Evolutionary conservation across 2,888 invertebrate genomes (phyloP).

Genomic region (Odontocolon sp.): DNA sequence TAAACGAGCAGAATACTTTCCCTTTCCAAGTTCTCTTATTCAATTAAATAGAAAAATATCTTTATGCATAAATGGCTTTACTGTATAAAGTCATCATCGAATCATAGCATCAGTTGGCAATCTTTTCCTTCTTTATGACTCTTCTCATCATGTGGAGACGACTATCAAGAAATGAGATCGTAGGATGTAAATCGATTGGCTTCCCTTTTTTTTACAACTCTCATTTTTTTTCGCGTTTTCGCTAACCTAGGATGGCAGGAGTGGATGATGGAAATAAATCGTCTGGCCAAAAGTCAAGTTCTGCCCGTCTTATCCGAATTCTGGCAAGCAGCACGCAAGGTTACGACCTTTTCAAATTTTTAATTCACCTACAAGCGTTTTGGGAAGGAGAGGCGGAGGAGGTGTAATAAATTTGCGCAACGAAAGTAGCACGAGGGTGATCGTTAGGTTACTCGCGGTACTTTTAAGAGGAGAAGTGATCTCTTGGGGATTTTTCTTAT

Average conservation of each 20-base stretch:
- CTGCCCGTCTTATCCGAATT: background rate
- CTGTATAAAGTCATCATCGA: no score
- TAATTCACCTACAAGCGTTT: conserved; percentile 50
- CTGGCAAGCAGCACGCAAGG: background rate
- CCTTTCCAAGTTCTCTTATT: no score
- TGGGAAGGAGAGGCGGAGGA: background rate
- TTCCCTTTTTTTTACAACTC: background rate
- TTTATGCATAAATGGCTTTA: no score
- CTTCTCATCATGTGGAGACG: no score
- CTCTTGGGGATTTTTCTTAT: conserved; percentile 49
- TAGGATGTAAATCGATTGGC: no score
- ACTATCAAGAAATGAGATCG: no score
- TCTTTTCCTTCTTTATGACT: no score
- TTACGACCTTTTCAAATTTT: conserved; percentile 28
- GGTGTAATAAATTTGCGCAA: conserved; percentile 45
- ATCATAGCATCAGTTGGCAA: no score
- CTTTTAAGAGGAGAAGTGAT: conserved; percentile 20
- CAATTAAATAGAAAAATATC: no score
- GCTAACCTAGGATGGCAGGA: background rate
- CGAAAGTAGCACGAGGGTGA: conserved; percentile 25
- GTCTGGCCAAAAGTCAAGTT: conserved; percentile 4
- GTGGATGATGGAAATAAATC: conserved; percentile 30
- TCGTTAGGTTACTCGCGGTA: conserved; percentile 22
- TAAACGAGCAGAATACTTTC: no score
- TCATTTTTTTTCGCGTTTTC: background rate